A percentile compares a stretch with the other conserved stretches of the same genome.
Conservation (phyloP, 2,888 invertebrate genomes). For the Apamea monoglypha region DNA sequence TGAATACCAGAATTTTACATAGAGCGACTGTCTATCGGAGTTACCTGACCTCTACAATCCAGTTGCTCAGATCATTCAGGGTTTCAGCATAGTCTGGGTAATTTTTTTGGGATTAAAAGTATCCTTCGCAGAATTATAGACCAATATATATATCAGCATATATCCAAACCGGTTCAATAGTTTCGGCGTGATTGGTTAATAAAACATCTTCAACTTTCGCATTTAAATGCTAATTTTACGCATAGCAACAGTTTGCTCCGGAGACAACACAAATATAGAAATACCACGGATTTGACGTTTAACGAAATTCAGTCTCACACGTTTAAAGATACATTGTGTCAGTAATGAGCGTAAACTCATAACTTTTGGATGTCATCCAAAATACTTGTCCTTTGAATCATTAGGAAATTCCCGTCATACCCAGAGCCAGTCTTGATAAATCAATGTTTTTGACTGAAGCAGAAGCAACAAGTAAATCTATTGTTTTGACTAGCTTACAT, state of each 20-base stretch:
- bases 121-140: background rate
- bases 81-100: background rate
- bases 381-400: constrained; percentile 38
- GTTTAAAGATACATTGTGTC: constrained; percentile 4
- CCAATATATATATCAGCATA: no score
- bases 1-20: background rate
- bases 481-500: background rate
- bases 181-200: background rate
- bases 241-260: constrained; percentile 35
- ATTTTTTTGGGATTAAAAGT: background rate
- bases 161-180: background rate
- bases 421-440: background rate
- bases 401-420: constrained; percentile 28
- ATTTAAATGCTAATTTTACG: constrained; percentile 6
- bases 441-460: background rate
- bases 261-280: constrained; percentile 31
- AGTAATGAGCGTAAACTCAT: constrained; percentile 12
- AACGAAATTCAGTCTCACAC: background rate
- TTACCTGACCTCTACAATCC: background rate
- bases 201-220: background rate
- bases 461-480: background rate
- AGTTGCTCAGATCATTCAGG: background rate
- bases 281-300: background rate
- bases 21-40: background rate
- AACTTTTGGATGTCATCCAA: constrained; percentile 43